A percentile compares a stretch with the other conserved stretches of the same genome.
Conservation (phyloP, 1,140 invertebrate genomes). For the Musca vetustissima region DNA sequence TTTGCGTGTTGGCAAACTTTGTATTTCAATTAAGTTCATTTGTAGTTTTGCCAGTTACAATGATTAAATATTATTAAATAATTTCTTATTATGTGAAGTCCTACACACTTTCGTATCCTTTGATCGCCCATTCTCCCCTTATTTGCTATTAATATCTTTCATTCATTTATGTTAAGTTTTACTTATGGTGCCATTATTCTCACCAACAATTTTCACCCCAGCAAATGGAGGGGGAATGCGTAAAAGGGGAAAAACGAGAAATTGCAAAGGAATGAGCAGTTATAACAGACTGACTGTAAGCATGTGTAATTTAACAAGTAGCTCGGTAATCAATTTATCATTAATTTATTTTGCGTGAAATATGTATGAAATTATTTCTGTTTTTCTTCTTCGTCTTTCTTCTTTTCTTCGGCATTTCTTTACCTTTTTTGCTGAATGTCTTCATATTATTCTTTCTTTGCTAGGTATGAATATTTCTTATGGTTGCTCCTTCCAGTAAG, state of each 20-base stretch:
- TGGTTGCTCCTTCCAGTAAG: background rate
- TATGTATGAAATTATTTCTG: slow-evolving; percentile 10
- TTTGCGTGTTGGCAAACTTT: slow-evolving; percentile 5
- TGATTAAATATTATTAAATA: slow-evolving; percentile 11
- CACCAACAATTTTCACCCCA: no score
- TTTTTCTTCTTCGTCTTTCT: background rate
- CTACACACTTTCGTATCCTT: no score
- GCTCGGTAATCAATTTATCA: slow-evolving; percentile 7
- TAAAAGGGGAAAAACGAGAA: no score
- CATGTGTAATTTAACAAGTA: no score
- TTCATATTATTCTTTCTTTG: background rate
- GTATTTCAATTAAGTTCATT: slow-evolving; percentile 1
- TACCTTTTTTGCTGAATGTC: no score
- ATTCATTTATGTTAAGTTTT: no score
- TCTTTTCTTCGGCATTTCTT: background rate
- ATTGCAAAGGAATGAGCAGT: no score
- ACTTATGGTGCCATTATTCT: slow-evolving; percentile 1
- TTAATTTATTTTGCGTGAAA: slow-evolving; percentile 15
- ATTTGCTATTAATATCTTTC: no score
- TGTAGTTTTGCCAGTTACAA: background rate
- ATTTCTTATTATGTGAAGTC: background rate
- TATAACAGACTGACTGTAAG: no score
- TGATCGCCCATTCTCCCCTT: no score
- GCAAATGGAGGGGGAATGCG: no score
- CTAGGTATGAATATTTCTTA: background rate